phyloP scores from a whole-genome alignment of 2,113 vertebrate species.

The Poeciliopsis retropinna region DNA sequence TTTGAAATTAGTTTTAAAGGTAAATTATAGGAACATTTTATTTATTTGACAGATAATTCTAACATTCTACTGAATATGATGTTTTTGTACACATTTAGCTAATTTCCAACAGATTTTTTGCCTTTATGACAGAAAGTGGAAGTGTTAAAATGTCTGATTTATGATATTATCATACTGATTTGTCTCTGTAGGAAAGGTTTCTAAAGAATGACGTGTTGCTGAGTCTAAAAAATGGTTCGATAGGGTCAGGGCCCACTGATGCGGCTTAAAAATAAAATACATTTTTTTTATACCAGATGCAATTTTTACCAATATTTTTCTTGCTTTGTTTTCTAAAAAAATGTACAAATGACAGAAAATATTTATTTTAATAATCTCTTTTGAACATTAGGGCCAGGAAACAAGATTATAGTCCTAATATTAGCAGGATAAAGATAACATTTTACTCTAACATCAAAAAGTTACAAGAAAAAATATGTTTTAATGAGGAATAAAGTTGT shows the following conservation, averaged over 20 bases:
- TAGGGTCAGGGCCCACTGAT: neutral
- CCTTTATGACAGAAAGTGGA: neutral
- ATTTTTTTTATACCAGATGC: too few relatives aligned
- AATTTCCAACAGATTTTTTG: neutral
- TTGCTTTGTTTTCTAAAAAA: too few relatives aligned
- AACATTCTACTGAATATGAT: neutral
- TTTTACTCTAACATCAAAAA: too few relatives aligned
- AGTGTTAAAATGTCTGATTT: neutral
- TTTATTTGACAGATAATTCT: neutral
- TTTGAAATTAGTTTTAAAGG: neutral
- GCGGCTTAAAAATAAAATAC: too few relatives aligned
- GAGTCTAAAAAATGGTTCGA: neutral
- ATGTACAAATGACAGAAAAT: too few relatives aligned
- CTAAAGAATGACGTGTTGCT: neutral
- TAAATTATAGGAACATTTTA: neutral
- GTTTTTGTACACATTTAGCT: neutral
- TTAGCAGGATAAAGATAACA: too few relatives aligned
- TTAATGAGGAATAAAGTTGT: too few relatives aligned
- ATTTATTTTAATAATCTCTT: too few relatives aligned
- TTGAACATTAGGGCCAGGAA: too few relatives aligned
- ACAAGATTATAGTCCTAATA: too few relatives aligned
- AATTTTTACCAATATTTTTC: too few relatives aligned
- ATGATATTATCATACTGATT: neutral
- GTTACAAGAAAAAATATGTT: too few relatives aligned
- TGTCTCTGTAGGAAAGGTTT: neutral